Evolutionary conservation across 1,140 invertebrate species (phyloP), one percentile per base, ranked within the genome.

Genomic region (Pissodes strobi): DNA sequence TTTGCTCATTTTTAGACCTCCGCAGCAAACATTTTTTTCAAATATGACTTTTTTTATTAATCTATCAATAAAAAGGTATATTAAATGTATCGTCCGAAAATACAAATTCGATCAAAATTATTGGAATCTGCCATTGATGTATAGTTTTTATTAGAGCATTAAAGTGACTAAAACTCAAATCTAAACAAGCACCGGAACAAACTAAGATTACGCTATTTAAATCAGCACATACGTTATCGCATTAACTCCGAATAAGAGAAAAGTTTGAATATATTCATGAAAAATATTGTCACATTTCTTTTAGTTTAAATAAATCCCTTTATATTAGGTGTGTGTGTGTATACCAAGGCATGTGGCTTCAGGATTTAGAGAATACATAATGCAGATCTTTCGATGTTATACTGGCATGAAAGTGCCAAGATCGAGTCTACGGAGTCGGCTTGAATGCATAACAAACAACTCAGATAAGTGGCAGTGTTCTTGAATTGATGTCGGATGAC

Each of bases 401-500:
- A 70, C 63, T 63, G 27, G 66, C 68, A 61, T 69, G 63, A 59
- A 69, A 69, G 61, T 71, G 70, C 58, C 64, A 72, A 72, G 71
- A 70, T 71, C 66, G 52, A 64, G 52, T 52, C 64, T 67, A 65
- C 55, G 46, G 52, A 67, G 37, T 48, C 22, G 68, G 65, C 65
- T 51, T 73, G 73, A 73, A 73, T 74, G 70, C 71, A 74, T 74
- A 74, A 74, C 73, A 73, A 74, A 74, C 72, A 63, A 55, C 39
- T 56, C 53, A 72, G 19, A 15, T 30, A 51, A 51, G 48, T 27
- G 45, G 45, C 12, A 18, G 45, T 10, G 45, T 9, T 48, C 17
- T 48, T 6, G 45, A 48, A 21, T 48, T 48, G 1, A 48, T 21
- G 45, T n/a, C 22, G 22, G 45, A 48, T 48, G 45, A 48, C 45